Conservation (phyloP, 2,888 invertebrate genomes). For the Oxytorus armatus region DNA sequence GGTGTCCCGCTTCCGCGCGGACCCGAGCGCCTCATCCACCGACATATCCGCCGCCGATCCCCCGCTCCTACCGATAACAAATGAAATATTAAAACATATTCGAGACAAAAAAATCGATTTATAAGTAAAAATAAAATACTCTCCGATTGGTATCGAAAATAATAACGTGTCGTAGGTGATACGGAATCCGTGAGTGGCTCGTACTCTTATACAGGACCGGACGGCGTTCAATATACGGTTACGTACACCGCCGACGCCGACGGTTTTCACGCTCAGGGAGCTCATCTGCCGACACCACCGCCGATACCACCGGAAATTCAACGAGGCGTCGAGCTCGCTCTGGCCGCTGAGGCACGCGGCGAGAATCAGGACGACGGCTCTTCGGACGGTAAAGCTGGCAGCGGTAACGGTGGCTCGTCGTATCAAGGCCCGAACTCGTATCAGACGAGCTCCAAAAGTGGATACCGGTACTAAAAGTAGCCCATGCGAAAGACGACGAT, state of each 20-base stretch:
- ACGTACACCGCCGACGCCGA: conserved; percentile 80
- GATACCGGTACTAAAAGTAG: conserved; percentile 76
- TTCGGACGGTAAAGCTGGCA: conserved; percentile 70
- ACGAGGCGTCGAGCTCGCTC: conserved; percentile 78
- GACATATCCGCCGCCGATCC: no score
- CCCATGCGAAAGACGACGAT: no score
- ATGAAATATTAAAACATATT: no score
- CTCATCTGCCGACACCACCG: conserved; percentile 81
- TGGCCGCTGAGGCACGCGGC: conserved; percentile 80
- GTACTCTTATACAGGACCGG: conserved; percentile 80
- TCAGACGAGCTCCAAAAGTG: conserved; percentile 74
- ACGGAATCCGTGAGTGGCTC: conserved; percentile 79
- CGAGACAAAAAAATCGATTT: no score
- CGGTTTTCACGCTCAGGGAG: conserved; percentile 79
- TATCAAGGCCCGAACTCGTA: conserved; percentile 79
- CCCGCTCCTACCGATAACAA: no score
- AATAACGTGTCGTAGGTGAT: no score
- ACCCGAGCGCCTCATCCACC: no score
- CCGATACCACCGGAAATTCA: conserved; percentile 81
- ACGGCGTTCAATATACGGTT: conserved; percentile 79
- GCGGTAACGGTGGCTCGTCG: conserved; percentile 68
- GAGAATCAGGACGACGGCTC: conserved; percentile 79
- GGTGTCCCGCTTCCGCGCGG: no score
- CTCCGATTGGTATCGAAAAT: no score
- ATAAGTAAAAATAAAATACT: not conserved